Evolutionary conservation across 64 coral and sea anemone genomes (phyloP), one percentile per base, ranked within the genome.

Genomic region (Stylophora pistillata): DNA sequence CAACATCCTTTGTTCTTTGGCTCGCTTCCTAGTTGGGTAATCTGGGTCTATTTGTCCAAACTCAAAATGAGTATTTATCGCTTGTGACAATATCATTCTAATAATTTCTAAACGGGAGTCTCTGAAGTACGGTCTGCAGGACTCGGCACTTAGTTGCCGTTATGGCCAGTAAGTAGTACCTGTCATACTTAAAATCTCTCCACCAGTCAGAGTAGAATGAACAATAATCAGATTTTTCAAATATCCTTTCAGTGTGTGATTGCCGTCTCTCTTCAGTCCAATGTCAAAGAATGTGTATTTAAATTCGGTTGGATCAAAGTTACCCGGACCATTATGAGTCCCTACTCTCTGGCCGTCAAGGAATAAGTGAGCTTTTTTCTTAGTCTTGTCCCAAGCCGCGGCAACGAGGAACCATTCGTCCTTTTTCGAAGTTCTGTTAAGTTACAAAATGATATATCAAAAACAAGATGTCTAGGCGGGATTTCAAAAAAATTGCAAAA

Each of bases 201-300:
- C 60, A 29, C 63, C 13, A n/a, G 74, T 78, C 0, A 89, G 28
- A 17, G 60, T 34, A n/a, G 33, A 20, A 13, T 12, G 20, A 21
- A 68, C 16, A 31, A 89, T 75, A n/a, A 69, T 27, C 2, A 89
- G 29, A 21, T 89, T 74, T 64, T 37, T 68, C 33, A 89, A 61
- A 41, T 28, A 69, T 55, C 87, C 87, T 10, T 20, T 53, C 0
- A 10, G 17, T 5, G 23, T 21, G 7, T 30, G 0, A 37, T 5
- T 61, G 7, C n/a, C 23, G 14, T 31, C 75, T 52, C 52, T 5
- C 0, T 55, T 56, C 18, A 55, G 10, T 9, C 83, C 83, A 37
- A 86, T 56, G 29, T 86, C 63, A 56, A 32, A 69, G 5, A 10
- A 5, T 12, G 58, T 18, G 37, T n/a, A n/a, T n/a, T n/a, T n/a